A percentile compares a stretch with the other conserved stretches of the same genome.
Evolutionary conservation across 2,888 invertebrate species (phyloP).

Genomic region (Coenonympha glycerion): DNA sequence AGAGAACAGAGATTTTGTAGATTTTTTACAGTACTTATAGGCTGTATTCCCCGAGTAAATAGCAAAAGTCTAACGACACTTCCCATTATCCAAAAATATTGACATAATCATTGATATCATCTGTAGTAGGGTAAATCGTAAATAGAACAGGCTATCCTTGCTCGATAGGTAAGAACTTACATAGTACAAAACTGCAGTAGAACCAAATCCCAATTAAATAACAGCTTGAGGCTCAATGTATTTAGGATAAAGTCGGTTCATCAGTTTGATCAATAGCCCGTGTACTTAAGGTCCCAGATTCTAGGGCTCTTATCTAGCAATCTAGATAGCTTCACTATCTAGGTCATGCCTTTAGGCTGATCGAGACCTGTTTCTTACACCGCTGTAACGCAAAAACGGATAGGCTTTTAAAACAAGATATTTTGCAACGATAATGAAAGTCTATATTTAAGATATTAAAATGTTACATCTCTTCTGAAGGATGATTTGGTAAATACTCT

Average conservation of each 20-base stretch:
- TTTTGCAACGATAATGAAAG: not conserved
- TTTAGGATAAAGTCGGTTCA: conserved; percentile 20
- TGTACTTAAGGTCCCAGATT: conserved; percentile 31
- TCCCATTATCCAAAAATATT: too few relatives aligned
- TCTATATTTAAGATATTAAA: too few relatives aligned
- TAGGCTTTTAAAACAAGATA: conserved; percentile 3
- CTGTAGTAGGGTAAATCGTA: too few relatives aligned
- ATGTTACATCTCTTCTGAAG: too few relatives aligned
- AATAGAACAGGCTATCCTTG: too few relatives aligned
- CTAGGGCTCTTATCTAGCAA: conserved; percentile 32
- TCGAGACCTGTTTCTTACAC: conserved; percentile 15
- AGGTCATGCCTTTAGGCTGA: conserved; percentile 35
- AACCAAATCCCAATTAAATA: not conserved
- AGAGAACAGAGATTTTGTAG: too few relatives aligned
- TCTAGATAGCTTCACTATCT: conserved; percentile 30
- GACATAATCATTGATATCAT: too few relatives aligned
- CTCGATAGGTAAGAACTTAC: not conserved
- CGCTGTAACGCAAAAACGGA: not conserved
- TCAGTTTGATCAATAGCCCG: conserved; percentile 27
- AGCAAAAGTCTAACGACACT: too few relatives aligned
- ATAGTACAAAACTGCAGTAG: not conserved
- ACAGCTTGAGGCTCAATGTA: conserved; percentile 12
- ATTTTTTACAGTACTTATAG: too few relatives aligned
- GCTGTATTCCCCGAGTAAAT: too few relatives aligned
- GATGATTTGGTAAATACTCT: too few relatives aligned